phyloP scores from a whole-genome alignment of 2,113 vertebrate genomes.

The Catharus fuscescens region DNA sequence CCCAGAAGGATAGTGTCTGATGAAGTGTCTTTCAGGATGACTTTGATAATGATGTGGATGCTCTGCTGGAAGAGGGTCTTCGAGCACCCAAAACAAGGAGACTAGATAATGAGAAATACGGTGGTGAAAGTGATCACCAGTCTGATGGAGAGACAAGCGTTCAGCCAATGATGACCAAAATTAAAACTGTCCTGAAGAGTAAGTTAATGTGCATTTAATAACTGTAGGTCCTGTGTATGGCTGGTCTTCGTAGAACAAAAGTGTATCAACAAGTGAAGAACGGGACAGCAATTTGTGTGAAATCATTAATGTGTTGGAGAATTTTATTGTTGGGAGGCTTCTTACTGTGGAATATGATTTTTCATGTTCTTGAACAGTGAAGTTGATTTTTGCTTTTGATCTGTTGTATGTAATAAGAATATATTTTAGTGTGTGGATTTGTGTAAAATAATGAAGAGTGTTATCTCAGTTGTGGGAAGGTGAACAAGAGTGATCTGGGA shows the following conservation, averaged over 20 bases:
- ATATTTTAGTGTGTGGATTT: not conserved
- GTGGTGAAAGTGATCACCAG: slow-evolving; percentile 91
- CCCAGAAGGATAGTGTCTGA: slow-evolving; percentile 58
- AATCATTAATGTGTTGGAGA: not conserved
- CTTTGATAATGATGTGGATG: slow-evolving; percentile 99
- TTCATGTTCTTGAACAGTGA: not conserved
- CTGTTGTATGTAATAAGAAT: not conserved
- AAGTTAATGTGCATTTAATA: slow-evolving; percentile 64
- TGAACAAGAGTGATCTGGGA: not conserved
- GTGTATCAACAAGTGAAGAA: not conserved
- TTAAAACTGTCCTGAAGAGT: slow-evolving; percentile 99
- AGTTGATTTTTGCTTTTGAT: not conserved
- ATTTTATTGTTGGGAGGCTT: not conserved
- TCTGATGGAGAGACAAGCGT: slow-evolving; percentile 94
- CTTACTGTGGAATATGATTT: not conserved
- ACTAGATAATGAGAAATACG: slow-evolving; percentile 85
- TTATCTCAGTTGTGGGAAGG: not conserved
- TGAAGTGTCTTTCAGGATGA: slow-evolving; percentile 90
- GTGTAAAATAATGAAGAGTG: not conserved
- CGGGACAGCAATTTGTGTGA: not conserved
- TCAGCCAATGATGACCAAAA: slow-evolving; percentile 99
- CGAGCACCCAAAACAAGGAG: slow-evolving; percentile 95
- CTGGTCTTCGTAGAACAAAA: not conserved
- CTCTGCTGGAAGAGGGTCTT: slow-evolving; percentile 95
- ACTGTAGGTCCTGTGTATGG: fast-evolving